These are phyloP conservation scores for Colistium nudipinnis DNA, from an alignment of 2,113 vertebrate genomes.

Conservation along the genomic window DNA sequence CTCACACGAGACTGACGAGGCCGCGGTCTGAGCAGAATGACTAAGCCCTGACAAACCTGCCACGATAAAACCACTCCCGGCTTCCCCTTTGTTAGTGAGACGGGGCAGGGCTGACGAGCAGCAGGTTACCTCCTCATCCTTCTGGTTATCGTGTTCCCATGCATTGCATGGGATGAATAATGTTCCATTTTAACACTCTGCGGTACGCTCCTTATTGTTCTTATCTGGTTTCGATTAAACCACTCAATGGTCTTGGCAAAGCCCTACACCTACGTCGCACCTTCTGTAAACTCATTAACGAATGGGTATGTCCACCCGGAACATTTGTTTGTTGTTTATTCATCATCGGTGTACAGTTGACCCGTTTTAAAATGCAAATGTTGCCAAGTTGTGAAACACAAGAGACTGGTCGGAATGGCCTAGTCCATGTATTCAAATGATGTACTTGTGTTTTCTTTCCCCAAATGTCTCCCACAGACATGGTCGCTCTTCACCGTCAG, in stretches of 20 bases:
- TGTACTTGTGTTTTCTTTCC: slow-evolving; percentile 7
- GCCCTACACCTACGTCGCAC: not conserved
- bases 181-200: slow-evolving; percentile 15
- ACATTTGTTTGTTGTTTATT: not conserved
- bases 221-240: slow-evolving; percentile 12
- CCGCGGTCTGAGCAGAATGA: slow-evolving; percentile 21
- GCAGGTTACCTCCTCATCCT: not conserved
- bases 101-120: not conserved
- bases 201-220: not conserved
- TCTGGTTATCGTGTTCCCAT: not conserved
- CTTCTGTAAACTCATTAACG: slow-evolving; percentile 14
- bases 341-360: too few species aligned
- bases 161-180: not conserved
- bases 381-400: too few species aligned
- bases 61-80: slow-evolving; percentile 37
- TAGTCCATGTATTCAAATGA: not conserved
- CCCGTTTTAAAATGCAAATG: too few species aligned
- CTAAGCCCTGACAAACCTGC: slow-evolving; percentile 16
- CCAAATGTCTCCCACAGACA: slow-evolving; percentile 71
- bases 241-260: not conserved
- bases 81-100: slow-evolving; percentile 31
- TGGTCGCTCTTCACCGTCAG: slow-evolving; percentile 83
- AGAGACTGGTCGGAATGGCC: too few species aligned
- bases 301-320: not conserved
- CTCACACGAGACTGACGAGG: slow-evolving; percentile 50